phyloP scores from a whole-genome alignment of 2,797 vertebrate genomes.

The Nannoperca obscura region DNA sequence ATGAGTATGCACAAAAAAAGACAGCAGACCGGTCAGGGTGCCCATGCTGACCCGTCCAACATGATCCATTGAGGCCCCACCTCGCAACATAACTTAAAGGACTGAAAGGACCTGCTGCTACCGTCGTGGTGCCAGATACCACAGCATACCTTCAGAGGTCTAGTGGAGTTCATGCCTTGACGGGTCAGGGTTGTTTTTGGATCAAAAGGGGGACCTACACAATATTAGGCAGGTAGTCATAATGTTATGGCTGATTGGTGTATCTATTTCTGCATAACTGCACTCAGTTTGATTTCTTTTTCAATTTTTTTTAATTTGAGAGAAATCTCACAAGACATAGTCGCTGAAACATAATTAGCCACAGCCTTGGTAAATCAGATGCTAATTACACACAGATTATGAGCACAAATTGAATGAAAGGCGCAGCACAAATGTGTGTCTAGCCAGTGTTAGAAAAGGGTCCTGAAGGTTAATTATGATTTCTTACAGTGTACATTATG shows the following conservation, averaged over 20 bases:
- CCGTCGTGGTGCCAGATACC: no score
- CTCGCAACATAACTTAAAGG: no score
- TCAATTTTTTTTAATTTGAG: constrained; percentile 32
- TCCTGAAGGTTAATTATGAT: constrained; percentile 29
- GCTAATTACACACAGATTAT: constrained; percentile 51
- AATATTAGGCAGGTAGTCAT: no score
- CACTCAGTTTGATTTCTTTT: constrained; percentile 19
- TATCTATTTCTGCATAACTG: constrained; percentile 22
- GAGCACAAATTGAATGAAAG: constrained; percentile 39
- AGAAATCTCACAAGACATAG: constrained; percentile 22
- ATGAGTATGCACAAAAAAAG: background rate
- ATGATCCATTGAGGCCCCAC: no score
- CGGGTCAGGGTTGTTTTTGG: no score
- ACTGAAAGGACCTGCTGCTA: no score
- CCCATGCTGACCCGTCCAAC: no score
- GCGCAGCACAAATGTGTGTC: background rate
- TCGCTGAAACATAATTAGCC: constrained; percentile 47
- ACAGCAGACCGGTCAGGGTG: no score
- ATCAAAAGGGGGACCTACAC: no score
- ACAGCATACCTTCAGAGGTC: no score
- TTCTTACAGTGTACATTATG: background rate
- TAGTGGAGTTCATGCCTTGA: no score
- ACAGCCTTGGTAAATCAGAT: constrained; percentile 28
- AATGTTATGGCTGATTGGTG: no score
- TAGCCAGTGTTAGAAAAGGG: background rate